These are phyloP conservation scores for Phrynosoma platyrhinos DNA, from an alignment of 2,113 vertebrate species.

Conservation along the genomic window DNA sequence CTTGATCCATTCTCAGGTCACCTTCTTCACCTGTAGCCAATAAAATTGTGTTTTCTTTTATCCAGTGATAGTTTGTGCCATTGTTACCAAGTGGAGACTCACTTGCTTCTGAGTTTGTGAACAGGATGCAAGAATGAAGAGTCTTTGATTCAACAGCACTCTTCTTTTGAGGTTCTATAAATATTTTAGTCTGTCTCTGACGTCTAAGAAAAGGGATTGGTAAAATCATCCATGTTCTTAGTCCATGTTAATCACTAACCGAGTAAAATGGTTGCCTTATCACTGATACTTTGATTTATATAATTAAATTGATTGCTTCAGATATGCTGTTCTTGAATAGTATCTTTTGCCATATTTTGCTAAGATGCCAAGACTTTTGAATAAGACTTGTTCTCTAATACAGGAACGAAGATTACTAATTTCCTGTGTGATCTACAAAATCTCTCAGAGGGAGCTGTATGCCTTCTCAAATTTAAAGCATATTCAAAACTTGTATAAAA, in stretches of 20 bases:
- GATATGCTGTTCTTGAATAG: neutral
- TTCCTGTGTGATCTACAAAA: constrained; percentile 3
- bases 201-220: neutral
- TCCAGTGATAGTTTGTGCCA: too few species aligned
- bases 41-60: too few species aligned
- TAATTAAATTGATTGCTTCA: neutral
- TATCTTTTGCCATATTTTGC: neutral
- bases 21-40: too few species aligned
- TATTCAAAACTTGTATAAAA: neutral
- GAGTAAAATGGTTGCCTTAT: constrained; percentile 25
- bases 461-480: constrained; percentile 16
- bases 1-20: too few species aligned
- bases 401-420: constrained; percentile 8
- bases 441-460: neutral
- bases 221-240: neutral
- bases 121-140: neutral
- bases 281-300: neutral
- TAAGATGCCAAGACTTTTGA: neutral
- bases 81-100: neutral
- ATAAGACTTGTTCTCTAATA: neutral
- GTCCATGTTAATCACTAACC: neutral
- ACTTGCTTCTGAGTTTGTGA: too few species aligned
- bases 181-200: neutral
- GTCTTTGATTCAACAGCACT: neutral
- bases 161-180: neutral